phyloP scores from a whole-genome alignment of 2,113 vertebrate genomes.

The Albula goreensis region DNA sequence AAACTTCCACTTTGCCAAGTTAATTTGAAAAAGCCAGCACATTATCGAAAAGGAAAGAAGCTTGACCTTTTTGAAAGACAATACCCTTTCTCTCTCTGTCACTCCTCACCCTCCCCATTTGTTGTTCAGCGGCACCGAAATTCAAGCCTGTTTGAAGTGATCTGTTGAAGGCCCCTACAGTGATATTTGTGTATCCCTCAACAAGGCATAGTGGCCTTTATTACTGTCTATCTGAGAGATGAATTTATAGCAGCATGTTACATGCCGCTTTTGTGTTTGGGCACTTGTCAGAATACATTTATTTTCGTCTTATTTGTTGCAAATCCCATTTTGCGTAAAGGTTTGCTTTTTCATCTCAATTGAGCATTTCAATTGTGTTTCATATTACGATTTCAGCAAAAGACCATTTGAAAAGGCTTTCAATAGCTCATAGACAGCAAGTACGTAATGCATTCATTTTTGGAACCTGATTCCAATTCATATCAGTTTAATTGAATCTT shows the following conservation, averaged over 20 bases:
- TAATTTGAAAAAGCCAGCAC: slow-evolving; percentile 49
- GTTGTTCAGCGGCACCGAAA: slow-evolving; percentile 29
- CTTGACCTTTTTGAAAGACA: slow-evolving; percentile 51
- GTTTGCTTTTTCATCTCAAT: slow-evolving; percentile 34
- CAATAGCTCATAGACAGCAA: slow-evolving; percentile 31
- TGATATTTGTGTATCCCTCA: slow-evolving; percentile 36
- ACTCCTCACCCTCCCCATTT: not conserved
- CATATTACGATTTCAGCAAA: slow-evolving; percentile 24
- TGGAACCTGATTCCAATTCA: slow-evolving; percentile 35
- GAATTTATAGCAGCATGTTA: slow-evolving; percentile 42
- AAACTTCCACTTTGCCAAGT: slow-evolving; percentile 21
- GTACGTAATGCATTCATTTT: slow-evolving; percentile 31
- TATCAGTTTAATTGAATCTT: slow-evolving; percentile 37
- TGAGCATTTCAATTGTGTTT: slow-evolving; percentile 22
- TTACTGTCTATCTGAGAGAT: slow-evolving; percentile 44
- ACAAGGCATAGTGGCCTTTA: slow-evolving; percentile 33
- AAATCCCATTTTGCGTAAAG: slow-evolving; percentile 32
- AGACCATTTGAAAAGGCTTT: slow-evolving; percentile 32
- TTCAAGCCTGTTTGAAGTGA: slow-evolving; percentile 36
- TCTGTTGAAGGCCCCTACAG: slow-evolving; percentile 16
- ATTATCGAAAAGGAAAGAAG: slow-evolving; percentile 30
- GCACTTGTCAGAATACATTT: slow-evolving; percentile 49
- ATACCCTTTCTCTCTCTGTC: slow-evolving; percentile 15
- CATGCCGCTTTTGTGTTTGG: slow-evolving; percentile 42
- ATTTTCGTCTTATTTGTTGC: slow-evolving; percentile 40